These are phyloP conservation scores for Coccyzus lansbergi DNA, from an alignment of 2,797 vertebrate species.

Conservation along the genomic window DNA sequence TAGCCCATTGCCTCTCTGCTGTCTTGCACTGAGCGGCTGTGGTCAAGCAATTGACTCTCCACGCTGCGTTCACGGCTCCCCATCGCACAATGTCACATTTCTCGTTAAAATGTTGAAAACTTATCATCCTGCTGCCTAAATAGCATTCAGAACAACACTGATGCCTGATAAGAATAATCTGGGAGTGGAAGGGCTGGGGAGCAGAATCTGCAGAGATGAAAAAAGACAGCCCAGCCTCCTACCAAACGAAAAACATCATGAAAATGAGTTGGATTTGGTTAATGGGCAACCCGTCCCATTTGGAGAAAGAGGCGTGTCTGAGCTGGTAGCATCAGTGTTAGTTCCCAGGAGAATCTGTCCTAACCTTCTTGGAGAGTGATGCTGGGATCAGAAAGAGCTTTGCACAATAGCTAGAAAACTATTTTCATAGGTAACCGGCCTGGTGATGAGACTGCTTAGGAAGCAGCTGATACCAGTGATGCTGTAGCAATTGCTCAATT, in stretches of 20 bases:
- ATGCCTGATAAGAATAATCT: neutral
- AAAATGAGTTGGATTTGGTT: neutral
- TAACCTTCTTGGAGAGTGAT: constrained; percentile 18
- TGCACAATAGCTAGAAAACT: neutral
- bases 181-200: neutral
- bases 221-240: neutral
- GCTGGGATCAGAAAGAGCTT: constrained; percentile 63
- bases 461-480: neutral
- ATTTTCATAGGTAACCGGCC: neutral
- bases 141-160: constrained; percentile 45
- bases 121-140: constrained; percentile 2
- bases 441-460: neutral
- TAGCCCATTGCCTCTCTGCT: neutral
- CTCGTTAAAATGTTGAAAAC: constrained; percentile 73
- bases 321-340: constrained; percentile 58
- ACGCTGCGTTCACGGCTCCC: constrained; percentile 30
- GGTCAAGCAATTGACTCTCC: neutral
- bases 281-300: neutral
- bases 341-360: constrained; percentile 6
- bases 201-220: neutral
- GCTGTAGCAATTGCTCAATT: neutral
- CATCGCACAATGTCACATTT: constrained; percentile 37
- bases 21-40: neutral
- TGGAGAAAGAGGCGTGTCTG: neutral
- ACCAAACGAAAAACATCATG: neutral